Evolutionary conservation across 2,888 invertebrate species (phyloP).

Genomic region (Andrena chrysosceles): DNA sequence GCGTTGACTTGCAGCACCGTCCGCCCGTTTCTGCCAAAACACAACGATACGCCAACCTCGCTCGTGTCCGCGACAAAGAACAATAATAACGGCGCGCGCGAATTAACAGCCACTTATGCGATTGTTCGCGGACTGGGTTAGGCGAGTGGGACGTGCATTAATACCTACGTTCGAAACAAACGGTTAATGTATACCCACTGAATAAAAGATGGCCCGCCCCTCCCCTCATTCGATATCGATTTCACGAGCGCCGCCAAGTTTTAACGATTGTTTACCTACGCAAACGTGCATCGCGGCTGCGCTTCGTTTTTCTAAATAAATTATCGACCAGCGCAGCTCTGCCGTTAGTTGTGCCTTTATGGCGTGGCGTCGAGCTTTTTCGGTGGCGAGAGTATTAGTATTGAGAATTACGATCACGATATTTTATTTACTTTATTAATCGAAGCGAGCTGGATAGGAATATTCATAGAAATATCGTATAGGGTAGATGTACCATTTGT

Average conservation of each 20-base stretch:
- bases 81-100: conserved; percentile 37
- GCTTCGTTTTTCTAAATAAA: conserved; percentile 13
- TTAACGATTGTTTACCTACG: conserved; percentile 60
- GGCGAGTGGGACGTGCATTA: conserved; percentile 42
- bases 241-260: conserved; percentile 46
- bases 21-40: conserved; percentile 35
- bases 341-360: neutral
- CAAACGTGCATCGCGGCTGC: neutral
- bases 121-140: conserved; percentile 37
- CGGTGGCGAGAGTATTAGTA: no score
- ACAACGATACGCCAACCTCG: conserved; percentile 25
- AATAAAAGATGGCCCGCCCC: conserved; percentile 60
- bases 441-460: no score
- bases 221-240: conserved; percentile 54
- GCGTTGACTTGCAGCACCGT: neutral
- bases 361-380: no score
- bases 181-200: conserved; percentile 63
- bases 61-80: neutral
- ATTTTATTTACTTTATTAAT: no score
- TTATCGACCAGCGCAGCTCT: neutral
- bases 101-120: conserved; percentile 41
- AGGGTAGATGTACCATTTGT: no score
- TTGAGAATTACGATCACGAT: no score
- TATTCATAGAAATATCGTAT: no score
- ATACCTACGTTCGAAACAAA: conserved; percentile 54